Conservation (phyloP, 1,140 invertebrate species). For the Cyrtorhinus lividipennis region DNA sequence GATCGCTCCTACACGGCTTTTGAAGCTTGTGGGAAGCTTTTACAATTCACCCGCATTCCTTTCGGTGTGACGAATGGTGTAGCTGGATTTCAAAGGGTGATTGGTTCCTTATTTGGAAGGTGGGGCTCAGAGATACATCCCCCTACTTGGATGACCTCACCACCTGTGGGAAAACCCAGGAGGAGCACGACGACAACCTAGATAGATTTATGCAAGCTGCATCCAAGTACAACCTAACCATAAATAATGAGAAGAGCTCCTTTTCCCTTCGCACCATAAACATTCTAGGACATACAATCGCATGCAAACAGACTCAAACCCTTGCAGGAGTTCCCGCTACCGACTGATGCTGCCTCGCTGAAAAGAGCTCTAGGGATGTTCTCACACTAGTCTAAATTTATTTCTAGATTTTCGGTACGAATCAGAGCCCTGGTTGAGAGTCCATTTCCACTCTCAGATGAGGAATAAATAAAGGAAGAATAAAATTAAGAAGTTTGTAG, state of each 20-base stretch:
- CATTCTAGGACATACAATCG: neutral
- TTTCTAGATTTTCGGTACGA: neutral
- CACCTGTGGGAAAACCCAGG: neutral
- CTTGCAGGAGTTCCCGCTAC: neutral
- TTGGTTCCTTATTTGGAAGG: neutral
- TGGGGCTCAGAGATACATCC: neutral
- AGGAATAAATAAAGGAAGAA: too few relatives aligned
- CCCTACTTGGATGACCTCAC: neutral
- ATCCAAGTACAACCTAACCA: neutral
- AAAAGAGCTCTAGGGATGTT: neutral
- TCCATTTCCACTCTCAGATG: too few relatives aligned
- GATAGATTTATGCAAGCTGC: neutral
- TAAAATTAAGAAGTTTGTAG: too few relatives aligned
- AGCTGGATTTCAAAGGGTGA: neutral
- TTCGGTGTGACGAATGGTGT: neutral
- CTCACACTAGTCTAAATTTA: neutral
- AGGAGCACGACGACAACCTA: neutral
- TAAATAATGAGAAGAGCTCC: neutral
- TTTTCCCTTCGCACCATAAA: neutral
- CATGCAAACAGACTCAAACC: neutral
- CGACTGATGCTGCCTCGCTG: neutral
- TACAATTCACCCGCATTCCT: neutral
- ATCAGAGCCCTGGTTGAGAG: neutral
- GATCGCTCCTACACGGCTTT: neutral
- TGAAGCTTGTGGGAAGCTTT: neutral